These are phyloP conservation scores for Enteromius fasciolatus DNA, from an alignment of 2,797 vertebrate species.

Conservation along the genomic window DNA sequence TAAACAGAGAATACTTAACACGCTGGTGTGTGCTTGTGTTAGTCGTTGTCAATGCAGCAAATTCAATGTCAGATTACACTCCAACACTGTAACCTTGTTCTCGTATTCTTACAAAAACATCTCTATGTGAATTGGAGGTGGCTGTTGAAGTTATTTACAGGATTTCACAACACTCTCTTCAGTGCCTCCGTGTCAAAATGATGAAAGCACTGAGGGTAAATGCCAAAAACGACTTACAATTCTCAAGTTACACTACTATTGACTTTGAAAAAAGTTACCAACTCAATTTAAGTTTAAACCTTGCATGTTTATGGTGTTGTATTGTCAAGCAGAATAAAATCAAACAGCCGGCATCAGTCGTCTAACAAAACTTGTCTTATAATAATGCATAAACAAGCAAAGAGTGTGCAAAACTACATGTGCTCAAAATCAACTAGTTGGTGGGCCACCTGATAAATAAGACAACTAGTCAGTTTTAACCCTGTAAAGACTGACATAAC, in stretches of 20 bases:
- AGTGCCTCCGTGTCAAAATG: constrained; percentile 27
- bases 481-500: neutral
- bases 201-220: constrained; percentile 22
- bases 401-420: neutral
- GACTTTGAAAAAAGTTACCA: constrained; percentile 26
- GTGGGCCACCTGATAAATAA: neutral
- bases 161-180: constrained; percentile 9
- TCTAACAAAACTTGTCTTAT: neutral
- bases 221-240: constrained; percentile 10
- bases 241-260: constrained; percentile 3
- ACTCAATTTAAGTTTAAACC: constrained; percentile 21
- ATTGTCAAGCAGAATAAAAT: neutral
- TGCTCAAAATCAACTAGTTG: neutral
- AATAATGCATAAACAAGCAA: constrained; percentile 17
- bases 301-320: neutral
- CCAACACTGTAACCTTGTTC: constrained; percentile 12
- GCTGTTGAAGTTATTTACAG: constrained; percentile 39
- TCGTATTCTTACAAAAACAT: constrained; percentile 30
- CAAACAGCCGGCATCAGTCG: neutral
- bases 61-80: constrained; percentile 39
- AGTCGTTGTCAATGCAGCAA: constrained; percentile 37
- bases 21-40: constrained; percentile 53
- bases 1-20: constrained; percentile 63
- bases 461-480: neutral
- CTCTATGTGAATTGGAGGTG: constrained; percentile 29